Evolutionary conservation across 2,113 vertebrate species (phyloP), one percentile per base, ranked within the genome.

Genomic region (Artemisiospiza belli): DNA sequence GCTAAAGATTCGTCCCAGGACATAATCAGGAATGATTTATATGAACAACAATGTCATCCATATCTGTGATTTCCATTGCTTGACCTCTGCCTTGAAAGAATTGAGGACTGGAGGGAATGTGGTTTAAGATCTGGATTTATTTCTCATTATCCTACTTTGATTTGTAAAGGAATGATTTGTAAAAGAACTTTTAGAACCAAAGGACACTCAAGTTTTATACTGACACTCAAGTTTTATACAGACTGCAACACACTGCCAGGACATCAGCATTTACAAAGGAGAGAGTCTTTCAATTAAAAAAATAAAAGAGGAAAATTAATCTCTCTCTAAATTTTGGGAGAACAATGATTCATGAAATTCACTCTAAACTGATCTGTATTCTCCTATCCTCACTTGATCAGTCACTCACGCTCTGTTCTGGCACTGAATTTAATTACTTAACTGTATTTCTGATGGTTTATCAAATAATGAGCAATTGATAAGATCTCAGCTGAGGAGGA

Each of bases 391-490:
- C 75, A 27, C 67, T 83, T 17, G 0, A 87, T 80, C 88, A 76
- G 79, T 57, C 55, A 4, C 73, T 92, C 43, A 33, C 0, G 0
- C 69, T 68, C 49, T 78, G 68, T 54, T 82, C 89, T 90, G 69
- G 68, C 82, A 82, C 49, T 6, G 73, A 94, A 96, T 92, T 89
- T 92, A 96, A 96, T 95, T 92, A 94, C 78, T 77, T n/a, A n/a
- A 82, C 83, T 68, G 41, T 27, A 39, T 94, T 96, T 83, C 90
- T 95, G 93, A 87, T 90, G 80, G 54, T 76, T 94, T 96, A 96
- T 96, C 96, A 95, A 96, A 96, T 95, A 96, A 96, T 87, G 87
- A 91, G 44, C 44, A 59, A 49, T 22, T 70, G 95, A 95, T 94
- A 96, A 94, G 74, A 92, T 91, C 89, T 94, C 46, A 70, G 77